A percentile compares a stretch with the other conserved stretches of the same genome.
Conservation (phyloP, 2,888 invertebrate genomes). For the Pristionchus mayeri region DNA sequence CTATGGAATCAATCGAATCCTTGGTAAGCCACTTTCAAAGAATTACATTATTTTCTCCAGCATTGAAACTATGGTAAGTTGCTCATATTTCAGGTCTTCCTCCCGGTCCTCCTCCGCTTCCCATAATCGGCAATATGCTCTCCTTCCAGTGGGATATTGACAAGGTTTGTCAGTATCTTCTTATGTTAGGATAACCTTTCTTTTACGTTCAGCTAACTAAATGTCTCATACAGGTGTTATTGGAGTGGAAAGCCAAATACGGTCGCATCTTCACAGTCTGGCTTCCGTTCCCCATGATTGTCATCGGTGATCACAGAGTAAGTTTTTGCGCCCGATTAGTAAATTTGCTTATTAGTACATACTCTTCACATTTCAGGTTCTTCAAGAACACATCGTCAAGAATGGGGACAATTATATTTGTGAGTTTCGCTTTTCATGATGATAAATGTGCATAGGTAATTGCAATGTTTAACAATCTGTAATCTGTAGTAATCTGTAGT, state of each 20-base stretch:
- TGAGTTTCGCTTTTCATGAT: not conserved
- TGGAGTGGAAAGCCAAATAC: not conserved
- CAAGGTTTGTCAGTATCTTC: not conserved
- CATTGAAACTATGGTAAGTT: not conserved
- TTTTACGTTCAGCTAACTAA: not conserved
- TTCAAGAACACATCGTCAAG: not conserved
- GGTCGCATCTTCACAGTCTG: conserved; percentile 10
- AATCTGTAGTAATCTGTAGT: no score
- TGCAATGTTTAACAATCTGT: no score
- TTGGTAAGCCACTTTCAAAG: no score
- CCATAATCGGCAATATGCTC: conserved; percentile 11
- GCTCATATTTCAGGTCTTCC: not conserved
- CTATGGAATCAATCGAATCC: not conserved
- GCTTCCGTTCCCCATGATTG: conserved; percentile 1
- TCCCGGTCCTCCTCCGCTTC: conserved; percentile 32
- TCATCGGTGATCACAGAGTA: conserved; percentile 22
- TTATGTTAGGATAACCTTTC: no score
- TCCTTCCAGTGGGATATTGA: not conserved
- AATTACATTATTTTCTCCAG: not conserved
- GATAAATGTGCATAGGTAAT: not conserved
- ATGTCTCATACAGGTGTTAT: not conserved
- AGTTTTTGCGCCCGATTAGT: no score
- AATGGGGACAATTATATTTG: not conserved
- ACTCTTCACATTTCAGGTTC: not conserved
- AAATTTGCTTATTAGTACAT: not conserved